Conservation (phyloP, 1,140 invertebrate species). For the Sesamia nonagrioides region DNA sequence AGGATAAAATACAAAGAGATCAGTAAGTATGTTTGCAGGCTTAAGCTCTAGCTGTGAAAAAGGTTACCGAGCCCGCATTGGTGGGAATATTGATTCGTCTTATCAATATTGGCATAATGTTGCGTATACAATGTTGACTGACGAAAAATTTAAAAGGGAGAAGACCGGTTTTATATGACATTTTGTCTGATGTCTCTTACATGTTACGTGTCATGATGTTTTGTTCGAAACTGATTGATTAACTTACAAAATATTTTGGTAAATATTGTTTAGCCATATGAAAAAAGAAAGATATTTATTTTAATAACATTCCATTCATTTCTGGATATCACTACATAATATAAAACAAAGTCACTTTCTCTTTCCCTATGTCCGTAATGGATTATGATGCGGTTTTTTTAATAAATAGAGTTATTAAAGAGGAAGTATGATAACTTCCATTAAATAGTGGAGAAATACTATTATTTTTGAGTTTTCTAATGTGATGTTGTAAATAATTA, state of each 20-base stretch:
- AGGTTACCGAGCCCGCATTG: conserved; percentile 60
- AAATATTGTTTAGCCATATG: no score
- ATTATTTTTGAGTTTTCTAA: no score
- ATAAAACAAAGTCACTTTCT: no score
- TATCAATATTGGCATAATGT: conserved; percentile 66
- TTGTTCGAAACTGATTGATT: neutral
- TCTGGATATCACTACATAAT: no score
- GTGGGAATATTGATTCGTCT: conserved; percentile 69
- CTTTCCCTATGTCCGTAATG: no score
- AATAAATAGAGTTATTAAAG: no score
- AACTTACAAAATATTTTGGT: neutral
- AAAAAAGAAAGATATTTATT: no score
- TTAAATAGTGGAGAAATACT: no score
- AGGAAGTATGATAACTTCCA: no score
- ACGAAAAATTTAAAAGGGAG: conserved; percentile 14
- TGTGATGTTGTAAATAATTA: no score
- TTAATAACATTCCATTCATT: no score
- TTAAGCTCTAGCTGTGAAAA: conserved; percentile 65
- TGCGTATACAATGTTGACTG: conserved; percentile 52
- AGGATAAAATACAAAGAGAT: conserved; percentile 62
- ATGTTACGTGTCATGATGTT: conserved; percentile 1
- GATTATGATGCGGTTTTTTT: no score
- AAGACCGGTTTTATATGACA: conserved; percentile 31
- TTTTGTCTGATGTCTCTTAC: neutral
- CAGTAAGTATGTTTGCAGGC: conserved; percentile 61